These are phyloP conservation scores for Phrynocephalus forsythii DNA, from an alignment of 2,797 vertebrate species.

Conservation along the genomic window DNA sequence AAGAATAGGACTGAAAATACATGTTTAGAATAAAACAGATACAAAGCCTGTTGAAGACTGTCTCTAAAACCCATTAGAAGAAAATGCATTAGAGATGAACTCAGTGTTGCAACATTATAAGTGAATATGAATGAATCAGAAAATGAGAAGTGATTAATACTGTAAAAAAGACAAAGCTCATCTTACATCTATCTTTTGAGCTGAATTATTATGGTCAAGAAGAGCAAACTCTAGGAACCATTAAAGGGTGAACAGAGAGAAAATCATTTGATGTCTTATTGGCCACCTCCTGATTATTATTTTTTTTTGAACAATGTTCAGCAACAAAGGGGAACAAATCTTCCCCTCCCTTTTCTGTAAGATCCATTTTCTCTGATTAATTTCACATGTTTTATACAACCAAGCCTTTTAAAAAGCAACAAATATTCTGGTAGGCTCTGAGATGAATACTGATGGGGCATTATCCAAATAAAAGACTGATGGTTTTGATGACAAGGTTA, in stretches of 20 bases:
- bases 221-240: slow-evolving; percentile 9
- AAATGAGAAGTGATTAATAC: slow-evolving; percentile 14
- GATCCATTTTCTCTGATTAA: slow-evolving; percentile 62
- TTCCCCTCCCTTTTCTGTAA: slow-evolving; percentile 29
- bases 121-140: neutral
- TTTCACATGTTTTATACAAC: slow-evolving; percentile 52
- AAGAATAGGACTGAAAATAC: neutral
- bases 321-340: slow-evolving; percentile 42
- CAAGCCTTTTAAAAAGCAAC: slow-evolving; percentile 33
- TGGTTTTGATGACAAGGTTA: slow-evolving; percentile 54
- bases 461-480: slow-evolving; percentile 67
- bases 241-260: slow-evolving; percentile 40
- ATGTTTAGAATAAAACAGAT: slow-evolving; percentile 13
- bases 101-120: slow-evolving; percentile 27
- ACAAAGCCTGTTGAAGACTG: slow-evolving; percentile 31
- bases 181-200: slow-evolving; percentile 20
- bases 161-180: slow-evolving; percentile 19
- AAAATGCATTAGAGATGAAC: slow-evolving; percentile 36
- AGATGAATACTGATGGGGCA: slow-evolving; percentile 59
- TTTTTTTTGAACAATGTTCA: slow-evolving; percentile 60
- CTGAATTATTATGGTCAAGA: slow-evolving; percentile 33
- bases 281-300: slow-evolving; percentile 17
- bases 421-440: slow-evolving; percentile 60
- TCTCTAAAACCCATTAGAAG: slow-evolving; percentile 22
- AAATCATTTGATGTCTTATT: slow-evolving; percentile 39